These are phyloP conservation scores for Achatina immaculata DNA, from an alignment of 1,140 invertebrate genomes.

Conservation along the genomic window DNA sequence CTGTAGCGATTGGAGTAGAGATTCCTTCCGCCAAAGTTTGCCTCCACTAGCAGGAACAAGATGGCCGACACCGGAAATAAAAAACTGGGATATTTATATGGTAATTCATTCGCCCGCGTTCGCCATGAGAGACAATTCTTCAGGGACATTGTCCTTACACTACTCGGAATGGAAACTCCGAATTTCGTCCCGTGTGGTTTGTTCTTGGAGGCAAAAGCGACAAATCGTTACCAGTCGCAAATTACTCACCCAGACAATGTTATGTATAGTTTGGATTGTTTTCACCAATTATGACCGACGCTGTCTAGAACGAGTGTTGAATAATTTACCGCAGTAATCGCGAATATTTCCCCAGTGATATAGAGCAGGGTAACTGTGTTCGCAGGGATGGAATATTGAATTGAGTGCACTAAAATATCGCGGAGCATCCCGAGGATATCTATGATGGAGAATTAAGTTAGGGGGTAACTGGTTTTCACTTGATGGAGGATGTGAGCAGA, in stretches of 20 bases:
- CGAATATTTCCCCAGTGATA: neutral
- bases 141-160: no score
- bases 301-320: neutral
- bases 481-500: no score
- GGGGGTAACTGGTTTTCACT: no score
- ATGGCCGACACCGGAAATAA: neutral
- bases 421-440: no score
- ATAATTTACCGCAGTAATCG: constrained; percentile 8
- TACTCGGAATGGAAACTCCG: neutral
- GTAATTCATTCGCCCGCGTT: neutral
- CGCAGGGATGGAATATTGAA: no score
- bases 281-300: neutral
- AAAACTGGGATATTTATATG: neutral
- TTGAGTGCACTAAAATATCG: no score
- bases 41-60: no score
- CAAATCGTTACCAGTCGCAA: neutral
- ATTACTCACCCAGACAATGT: neutral
- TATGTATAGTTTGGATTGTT: neutral
- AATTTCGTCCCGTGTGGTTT: neutral
- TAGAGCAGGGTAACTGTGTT: neutral
- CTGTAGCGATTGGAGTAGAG: no score
- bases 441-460: no score
- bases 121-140: neutral
- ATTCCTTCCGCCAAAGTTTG: no score
- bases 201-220: neutral